Evolutionary conservation across 2,888 invertebrate species (phyloP), one percentile per base, ranked within the genome.

Genomic region (Muscina levida): DNA sequence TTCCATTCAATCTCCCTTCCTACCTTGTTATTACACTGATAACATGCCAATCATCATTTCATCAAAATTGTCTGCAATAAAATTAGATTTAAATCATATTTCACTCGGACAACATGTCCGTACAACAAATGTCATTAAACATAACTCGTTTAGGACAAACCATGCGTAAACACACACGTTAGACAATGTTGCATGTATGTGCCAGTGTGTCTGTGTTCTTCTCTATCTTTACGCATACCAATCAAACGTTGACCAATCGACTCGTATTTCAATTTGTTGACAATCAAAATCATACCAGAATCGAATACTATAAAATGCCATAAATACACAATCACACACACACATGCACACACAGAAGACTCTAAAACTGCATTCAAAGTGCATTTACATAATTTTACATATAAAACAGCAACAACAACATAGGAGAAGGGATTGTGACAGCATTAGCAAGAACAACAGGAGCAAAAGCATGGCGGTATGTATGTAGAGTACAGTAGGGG

Each of bases 31-130:
- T 13, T 19, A 31, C 57, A 77, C 59, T 31, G 37, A 42, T 42
- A 13, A 39, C 62, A 68, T 72, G 42, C 2, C 2, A 62, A 42
- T 72, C 72, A 75, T 81, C 66, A 80, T 76, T 74, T 81, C 66
- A 80, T 76, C 72, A 70, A 72, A 76, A 76, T 76, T 71, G 66
- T 77, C 72, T 56, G 4, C 17, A 81, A 77, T 76, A 37, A 83
- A 82, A 82, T 84, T 83, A 82, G 65, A 82, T 82, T 82, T 75
- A 82, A 83, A 84, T 84, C 82, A 82, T 76, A 84, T 83, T 83
- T 80, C 48, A 68, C 15, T 73, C 77, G 51, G 59, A 56, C 62
- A 56, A 68, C 39, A 57, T 46, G 39, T 17, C 42, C 13, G 22
- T 22, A 62, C 42, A 42, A 15, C 68, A 70, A 83, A 82, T 83